phyloP scores from a whole-genome alignment of 1,140 invertebrate genomes.

The Calosoma granatense region DNA sequence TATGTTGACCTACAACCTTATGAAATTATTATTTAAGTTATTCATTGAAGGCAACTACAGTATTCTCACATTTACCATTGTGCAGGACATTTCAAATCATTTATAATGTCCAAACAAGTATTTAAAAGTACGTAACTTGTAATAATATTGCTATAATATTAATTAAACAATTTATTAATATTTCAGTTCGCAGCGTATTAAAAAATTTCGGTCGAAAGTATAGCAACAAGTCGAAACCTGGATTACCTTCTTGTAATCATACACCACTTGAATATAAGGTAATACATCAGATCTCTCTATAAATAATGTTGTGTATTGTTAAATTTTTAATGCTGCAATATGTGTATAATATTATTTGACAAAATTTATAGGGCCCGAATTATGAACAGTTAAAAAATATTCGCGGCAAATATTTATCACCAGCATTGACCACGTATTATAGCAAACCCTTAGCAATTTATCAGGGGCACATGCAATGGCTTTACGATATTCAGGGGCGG shows the following conservation, averaged over 20 bases:
- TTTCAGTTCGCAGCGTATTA: neutral
- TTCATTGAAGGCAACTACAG: no score
- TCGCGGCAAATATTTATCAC: slow-evolving; percentile 53
- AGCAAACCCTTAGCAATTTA: slow-evolving; percentile 74
- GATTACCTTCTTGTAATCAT: slow-evolving; percentile 35
- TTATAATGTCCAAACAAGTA: no score
- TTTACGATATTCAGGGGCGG: slow-evolving; percentile 78
- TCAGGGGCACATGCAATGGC: slow-evolving; percentile 83
- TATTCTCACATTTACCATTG: no score
- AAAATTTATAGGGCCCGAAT: slow-evolving; percentile 37
- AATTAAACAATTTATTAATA: no score
- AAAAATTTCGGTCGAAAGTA: neutral
- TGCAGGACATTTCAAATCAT: no score
- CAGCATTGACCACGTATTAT: slow-evolving; percentile 66
- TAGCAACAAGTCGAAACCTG: slow-evolving; percentile 16
- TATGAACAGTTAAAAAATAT: slow-evolving; percentile 47
- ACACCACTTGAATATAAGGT: slow-evolving; percentile 35
- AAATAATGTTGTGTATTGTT: slow-evolving; percentile 12
- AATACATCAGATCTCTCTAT: slow-evolving; percentile 24
- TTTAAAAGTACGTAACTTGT: no score
- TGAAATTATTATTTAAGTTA: no score
- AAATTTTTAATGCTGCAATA: neutral
- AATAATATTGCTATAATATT: no score
- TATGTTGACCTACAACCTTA: no score
- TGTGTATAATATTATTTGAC: slow-evolving; percentile 24